These are phyloP conservation scores for Leuctra nigra DNA, from an alignment of 2,888 invertebrate species.

Conservation along the genomic window DNA sequence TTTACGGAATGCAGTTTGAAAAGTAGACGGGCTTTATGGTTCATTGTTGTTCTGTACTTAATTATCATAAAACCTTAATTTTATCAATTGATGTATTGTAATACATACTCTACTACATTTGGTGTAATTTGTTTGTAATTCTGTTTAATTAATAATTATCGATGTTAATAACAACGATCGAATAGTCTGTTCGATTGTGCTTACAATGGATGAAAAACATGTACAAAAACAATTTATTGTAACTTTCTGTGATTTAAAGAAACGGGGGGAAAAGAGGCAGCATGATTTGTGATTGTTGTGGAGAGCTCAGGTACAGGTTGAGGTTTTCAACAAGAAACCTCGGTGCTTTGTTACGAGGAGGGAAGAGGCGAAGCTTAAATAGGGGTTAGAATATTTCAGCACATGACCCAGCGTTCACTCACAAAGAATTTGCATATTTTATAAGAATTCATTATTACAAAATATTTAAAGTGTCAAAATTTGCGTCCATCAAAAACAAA, in stretches of 20 bases:
- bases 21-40: conserved; percentile 10
- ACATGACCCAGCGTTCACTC: conserved; percentile 5
- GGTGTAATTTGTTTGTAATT: conserved; percentile 14
- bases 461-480: conserved; percentile 17
- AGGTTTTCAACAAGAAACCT: conserved; percentile 3
- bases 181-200: conserved; percentile 15
- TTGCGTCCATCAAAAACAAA: conserved; percentile 23
- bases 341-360: conserved; percentile 3
- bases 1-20: conserved; percentile 3
- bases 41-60: conserved; percentile 16
- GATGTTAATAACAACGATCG: neutral
- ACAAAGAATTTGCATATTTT: conserved; percentile 16
- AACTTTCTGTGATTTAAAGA: conserved; percentile 27
- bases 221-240: conserved; percentile 27
- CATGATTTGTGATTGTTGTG: conserved; percentile 21
- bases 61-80: conserved; percentile 13
- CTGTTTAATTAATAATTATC: conserved; percentile 13
- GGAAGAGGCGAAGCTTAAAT: neutral
- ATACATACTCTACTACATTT: conserved; percentile 11
- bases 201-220: conserved; percentile 23
- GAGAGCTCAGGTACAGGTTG: neutral
- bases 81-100: conserved; percentile 18
- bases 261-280: conserved; percentile 28
- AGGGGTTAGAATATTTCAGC: neutral
- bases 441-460: neutral